Conservation (phyloP, 2,888 invertebrate genomes). For the Drymonia ruficornis region DNA sequence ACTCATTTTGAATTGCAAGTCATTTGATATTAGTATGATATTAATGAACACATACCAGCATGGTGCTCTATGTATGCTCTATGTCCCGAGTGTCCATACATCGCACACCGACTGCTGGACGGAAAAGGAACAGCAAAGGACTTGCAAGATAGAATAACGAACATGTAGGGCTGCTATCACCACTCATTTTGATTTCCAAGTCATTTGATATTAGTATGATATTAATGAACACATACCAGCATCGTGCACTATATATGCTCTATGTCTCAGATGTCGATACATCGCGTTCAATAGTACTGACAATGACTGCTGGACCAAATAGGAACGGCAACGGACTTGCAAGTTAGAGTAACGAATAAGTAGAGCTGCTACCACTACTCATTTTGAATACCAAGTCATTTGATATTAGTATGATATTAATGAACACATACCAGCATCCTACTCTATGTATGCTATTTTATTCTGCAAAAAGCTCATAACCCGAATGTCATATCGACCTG, state of each 20-base stretch:
- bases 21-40: too few species aligned
- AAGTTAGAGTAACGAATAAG: not conserved
- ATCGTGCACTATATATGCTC: constrained; percentile 67
- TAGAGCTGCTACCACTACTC: not conserved
- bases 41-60: too few species aligned
- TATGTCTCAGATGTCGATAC: constrained; percentile 64
- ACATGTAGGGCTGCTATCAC: not conserved
- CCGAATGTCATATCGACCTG: too few species aligned
- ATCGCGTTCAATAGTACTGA: constrained; percentile 49
- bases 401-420: too few species aligned
- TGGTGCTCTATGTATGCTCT: constrained; percentile 66
- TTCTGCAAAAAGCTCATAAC: too few species aligned
- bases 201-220: too few species aligned
- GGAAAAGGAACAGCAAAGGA: constrained; percentile 8
- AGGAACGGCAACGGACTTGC: constrained; percentile 8
- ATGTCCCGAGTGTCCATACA: constrained; percentile 65
- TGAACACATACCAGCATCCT: too few species aligned
- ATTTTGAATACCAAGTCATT: too few species aligned
- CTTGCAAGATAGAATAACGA: not conserved
- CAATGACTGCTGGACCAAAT: constrained; percentile 17
- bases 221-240: too few species aligned
- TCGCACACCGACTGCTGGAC: constrained; percentile 26
- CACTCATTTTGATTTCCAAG: too few species aligned
- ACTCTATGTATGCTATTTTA: constrained; percentile 74
- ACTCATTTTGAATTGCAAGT: too few species aligned